A percentile compares a stretch with the other conserved stretches of the same genome.
Evolutionary conservation across 2,888 invertebrate species (phyloP).

Genomic region (Trichogramma dendrolimi): DNA sequence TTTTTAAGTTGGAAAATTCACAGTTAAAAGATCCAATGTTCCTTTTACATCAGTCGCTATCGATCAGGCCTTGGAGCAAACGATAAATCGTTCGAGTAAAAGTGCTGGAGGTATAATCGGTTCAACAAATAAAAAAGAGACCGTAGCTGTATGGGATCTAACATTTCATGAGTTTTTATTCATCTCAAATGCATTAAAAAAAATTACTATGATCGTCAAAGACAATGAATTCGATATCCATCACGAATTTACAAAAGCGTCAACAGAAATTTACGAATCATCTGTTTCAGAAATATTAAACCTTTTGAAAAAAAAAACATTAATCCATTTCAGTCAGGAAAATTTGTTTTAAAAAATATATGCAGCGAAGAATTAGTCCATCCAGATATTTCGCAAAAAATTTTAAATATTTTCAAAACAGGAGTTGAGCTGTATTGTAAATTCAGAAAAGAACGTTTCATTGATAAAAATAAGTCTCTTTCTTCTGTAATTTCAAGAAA

Average conservation of each 20-base stretch:
- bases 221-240: not conserved
- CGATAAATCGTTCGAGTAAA: conserved; percentile 14
- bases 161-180: not conserved
- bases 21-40: conserved; percentile 6
- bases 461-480: not conserved
- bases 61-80: conserved; percentile 15
- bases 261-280: too few relatives aligned
- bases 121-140: conserved; percentile 5
- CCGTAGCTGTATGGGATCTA: conserved; percentile 4
- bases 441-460: not conserved
- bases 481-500: not conserved
- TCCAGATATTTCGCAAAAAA: not conserved
- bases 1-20: conserved; percentile 5
- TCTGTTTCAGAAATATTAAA: not conserved
- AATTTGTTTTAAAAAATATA: not conserved
- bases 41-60: not conserved
- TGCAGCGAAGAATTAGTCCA: not conserved
- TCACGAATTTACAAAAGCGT: conserved; percentile 1
- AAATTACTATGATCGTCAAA: not conserved
- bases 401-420: conserved; percentile 3
- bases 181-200: not conserved
- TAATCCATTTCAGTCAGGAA: conserved; percentile 4
- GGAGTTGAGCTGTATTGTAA: not conserved
- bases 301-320: not conserved
- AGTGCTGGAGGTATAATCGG: conserved; percentile 12